Base-by-base conservation (phyloP, 1,140 invertebrate genomes). In the Bursaphelenchus mucronatus region DNA sequence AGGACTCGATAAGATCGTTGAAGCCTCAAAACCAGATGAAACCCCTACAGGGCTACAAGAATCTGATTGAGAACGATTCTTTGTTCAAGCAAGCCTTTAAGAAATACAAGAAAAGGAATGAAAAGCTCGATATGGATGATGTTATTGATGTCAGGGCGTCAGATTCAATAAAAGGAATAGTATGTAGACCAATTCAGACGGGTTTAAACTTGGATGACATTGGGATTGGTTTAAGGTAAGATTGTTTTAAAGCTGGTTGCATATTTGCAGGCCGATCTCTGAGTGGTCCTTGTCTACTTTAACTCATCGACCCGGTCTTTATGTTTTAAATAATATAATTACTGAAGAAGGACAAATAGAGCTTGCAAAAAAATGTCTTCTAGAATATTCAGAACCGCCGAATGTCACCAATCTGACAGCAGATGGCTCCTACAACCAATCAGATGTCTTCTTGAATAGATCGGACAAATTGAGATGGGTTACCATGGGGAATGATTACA, bases 401-500 rank as follows among this genome's bases (percentile, higher is more conserved):
- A 77, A 79, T 51, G 63, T 76, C 19, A 79, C 76, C 8, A 77
- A 77, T 71, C 45, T 79, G 15, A 63, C 58, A 17, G 49, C 49
- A 19, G 55, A 67, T 39, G 61, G 70, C 15, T 58, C 61, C 15
- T 76, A 76, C 55, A 62, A 13, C 6, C 55, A 64, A 43, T 51
- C 44, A 55, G 51, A 66, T 56, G 64, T 66, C 17, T 66, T 66
- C 40, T 15, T 51, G n/a, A 45, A 69, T 47, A 41, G 57, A 6
- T 56, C 47, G 8, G 39, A 76, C 40, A 70, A 71, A 47, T 51
- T 76, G 13, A 58, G 73, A 17, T 73, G 74, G 67, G 52, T 59
- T 9, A 72, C 77, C 9, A 43, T 68, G 15, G 67, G 84, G 9
- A 84, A 84, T 61, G 83, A 85, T 68, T 84, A 85, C 71, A 76